Evolutionary conservation across 2,888 invertebrate species (phyloP).

Genomic region (Ectemnius cavifrons): DNA sequence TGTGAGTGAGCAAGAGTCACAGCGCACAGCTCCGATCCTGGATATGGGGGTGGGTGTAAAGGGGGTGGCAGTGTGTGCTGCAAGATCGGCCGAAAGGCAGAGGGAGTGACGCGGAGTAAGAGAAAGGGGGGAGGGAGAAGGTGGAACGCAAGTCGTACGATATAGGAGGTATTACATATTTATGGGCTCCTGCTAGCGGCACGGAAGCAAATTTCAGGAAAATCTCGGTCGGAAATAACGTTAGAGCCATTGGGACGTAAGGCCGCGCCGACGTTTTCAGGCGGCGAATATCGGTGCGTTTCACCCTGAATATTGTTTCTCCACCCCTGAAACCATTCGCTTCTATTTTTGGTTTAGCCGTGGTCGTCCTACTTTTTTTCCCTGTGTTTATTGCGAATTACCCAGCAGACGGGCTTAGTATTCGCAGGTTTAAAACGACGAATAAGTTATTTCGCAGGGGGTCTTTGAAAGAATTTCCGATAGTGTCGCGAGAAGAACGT

Average conservation of each 20-base stretch:
- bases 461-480: background rate
- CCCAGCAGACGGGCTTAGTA: background rate
- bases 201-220: constrained; percentile 75
- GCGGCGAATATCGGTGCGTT: constrained; percentile 46
- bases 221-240: constrained; percentile 75
- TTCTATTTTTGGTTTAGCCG: constrained; percentile 30
- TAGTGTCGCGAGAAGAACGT: background rate
- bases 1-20: constrained; percentile 57
- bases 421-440: background rate
- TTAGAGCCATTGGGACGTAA: constrained; percentile 71
- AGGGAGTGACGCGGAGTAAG: constrained; percentile 29
- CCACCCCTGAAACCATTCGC: constrained; percentile 25
- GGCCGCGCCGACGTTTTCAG: constrained; percentile 55
- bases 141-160: constrained; percentile 55
- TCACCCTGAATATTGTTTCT: constrained; percentile 59
- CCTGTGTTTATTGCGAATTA: constrained; percentile 51
- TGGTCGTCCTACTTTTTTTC: constrained; percentile 36
- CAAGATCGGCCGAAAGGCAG: background rate
- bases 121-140: constrained; percentile 25
- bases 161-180: constrained; percentile 76
- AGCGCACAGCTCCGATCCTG: constrained; percentile 26
- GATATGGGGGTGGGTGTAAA: too few species aligned
- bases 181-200: constrained; percentile 75
- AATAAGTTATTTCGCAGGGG: background rate
- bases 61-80: constrained; percentile 3